Evolutionary conservation across 2,797 vertebrate genomes (phyloP), one percentile per base, ranked within the genome.

Genomic region (Cryptoprocta ferox): DNA sequence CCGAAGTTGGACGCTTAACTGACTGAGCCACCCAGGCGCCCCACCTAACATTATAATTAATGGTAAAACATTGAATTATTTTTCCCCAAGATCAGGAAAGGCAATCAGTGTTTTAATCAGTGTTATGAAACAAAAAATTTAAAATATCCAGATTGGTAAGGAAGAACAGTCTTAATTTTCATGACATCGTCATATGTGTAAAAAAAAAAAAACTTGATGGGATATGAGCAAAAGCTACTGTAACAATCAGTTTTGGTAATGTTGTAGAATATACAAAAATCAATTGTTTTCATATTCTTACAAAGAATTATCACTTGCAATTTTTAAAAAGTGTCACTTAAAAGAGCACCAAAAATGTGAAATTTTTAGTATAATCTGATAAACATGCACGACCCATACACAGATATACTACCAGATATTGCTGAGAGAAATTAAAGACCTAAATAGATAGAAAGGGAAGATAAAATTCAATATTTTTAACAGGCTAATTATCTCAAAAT

Each of bases 261-360:
- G 8, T 73, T 85, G n/a, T 3, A 89, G 42, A 94, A 73, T 42
- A 78, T 39, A 45, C 5, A 71, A 79, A 93, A 82, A 42, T 65
- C 59, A 80, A 75, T 14, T 94, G 48, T 92, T 91, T 92, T 92
- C 75, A 90, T 42, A 90, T 21, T 87, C 48, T 86, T 63, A 85
- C 21, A 82, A 92, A 19, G 13, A 75, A 89, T 30, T 75, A 78
- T 35, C 63, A 75, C 53, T 39, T 50, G 83, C 4, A 80, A 94
- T 45, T 37, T 85, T 71, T 4, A 39, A 7, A 48, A 68, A 88
- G 39, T 75, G 26, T 1, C 16, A 73, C 73, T 91, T 89, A 78
- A 78, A 88, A 93, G 14, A 82, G 8, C 32, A 73, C 39, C 21
- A 79, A 73, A 88, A 85, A 39, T 79, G 66, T 73, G 26, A 91